Evolutionary conservation across 2,888 invertebrate species (phyloP).

Genomic region (Heterodera filipjevi): DNA sequence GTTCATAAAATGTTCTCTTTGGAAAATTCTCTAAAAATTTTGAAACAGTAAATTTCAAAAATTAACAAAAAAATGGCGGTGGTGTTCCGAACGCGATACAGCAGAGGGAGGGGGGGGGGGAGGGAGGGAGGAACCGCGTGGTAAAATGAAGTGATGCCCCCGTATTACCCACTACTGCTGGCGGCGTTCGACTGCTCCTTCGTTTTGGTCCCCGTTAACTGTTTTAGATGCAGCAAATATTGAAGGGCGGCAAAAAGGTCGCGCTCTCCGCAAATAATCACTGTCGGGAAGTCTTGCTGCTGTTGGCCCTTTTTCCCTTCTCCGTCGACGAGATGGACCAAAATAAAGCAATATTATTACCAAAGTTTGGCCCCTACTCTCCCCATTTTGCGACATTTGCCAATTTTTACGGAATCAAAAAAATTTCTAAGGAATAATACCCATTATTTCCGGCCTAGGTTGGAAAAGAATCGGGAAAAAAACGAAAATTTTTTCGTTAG

Average conservation of each 20-base stretch:
- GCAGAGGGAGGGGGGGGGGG: too few species aligned
- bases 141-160: too few species aligned
- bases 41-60: too few species aligned
- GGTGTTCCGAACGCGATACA: not conserved
- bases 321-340: conserved; percentile 76
- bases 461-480: too few species aligned
- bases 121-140: too few species aligned
- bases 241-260: conserved; percentile 47
- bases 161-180: not conserved
- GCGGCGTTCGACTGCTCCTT: not conserved
- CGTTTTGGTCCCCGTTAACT: not conserved
- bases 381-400: too few species aligned
- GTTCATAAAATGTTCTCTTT: conserved; percentile 7
- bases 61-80: too few species aligned
- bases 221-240: conserved; percentile 25
- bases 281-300: conserved; percentile 74
- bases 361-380: too few species aligned
- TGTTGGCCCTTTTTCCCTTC: conserved; percentile 62
- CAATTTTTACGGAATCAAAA: too few species aligned
- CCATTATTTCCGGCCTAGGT: conserved; percentile 72
- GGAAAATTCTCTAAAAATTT: not conserved
- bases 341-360: too few species aligned
- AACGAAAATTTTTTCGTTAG: conserved; percentile 20
- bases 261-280: conserved; percentile 78
- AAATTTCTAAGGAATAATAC: too few species aligned